These are phyloP conservation scores for Platerodrilus igneus DNA, from an alignment of 2,888 invertebrate genomes.

Conservation along the genomic window DNA sequence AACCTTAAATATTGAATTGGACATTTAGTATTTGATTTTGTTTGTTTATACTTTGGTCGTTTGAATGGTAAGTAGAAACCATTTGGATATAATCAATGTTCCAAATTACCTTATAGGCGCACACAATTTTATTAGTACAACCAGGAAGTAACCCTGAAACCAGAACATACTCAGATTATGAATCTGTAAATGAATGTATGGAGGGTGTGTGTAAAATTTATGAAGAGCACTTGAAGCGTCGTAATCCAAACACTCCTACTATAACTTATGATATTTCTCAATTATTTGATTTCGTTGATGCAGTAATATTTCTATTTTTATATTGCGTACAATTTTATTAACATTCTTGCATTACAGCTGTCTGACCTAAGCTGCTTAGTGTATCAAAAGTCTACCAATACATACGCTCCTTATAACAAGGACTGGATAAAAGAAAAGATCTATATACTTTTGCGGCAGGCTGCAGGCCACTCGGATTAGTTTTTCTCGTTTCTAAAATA, in stretches of 20 bases:
- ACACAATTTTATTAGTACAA: slow-evolving; percentile 94
- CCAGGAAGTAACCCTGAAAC: slow-evolving; percentile 92
- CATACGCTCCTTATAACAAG: slow-evolving; percentile 97
- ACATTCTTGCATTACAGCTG: slow-evolving; percentile 50
- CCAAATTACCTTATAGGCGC: slow-evolving; percentile 80
- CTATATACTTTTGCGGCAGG: slow-evolving; percentile 88
- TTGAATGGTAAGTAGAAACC: no score
- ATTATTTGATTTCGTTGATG: slow-evolving; percentile 96
- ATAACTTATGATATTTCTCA: slow-evolving; percentile 99
- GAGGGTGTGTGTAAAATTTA: slow-evolving; percentile 99
- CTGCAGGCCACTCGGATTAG: slow-evolving; percentile 60
- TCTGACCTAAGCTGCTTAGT: slow-evolving; percentile 94
- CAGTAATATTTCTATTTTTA: slow-evolving; percentile 48
- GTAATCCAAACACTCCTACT: slow-evolving; percentile 92
- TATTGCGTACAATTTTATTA: not conserved
- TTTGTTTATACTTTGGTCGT: no score
- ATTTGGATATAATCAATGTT: no score
- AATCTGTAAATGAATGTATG: slow-evolving; percentile 96
- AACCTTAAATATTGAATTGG: no score
- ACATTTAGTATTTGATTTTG: no score
- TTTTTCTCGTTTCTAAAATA: not conserved
- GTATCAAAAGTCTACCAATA: slow-evolving; percentile 91
- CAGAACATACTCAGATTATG: slow-evolving; percentile 96
- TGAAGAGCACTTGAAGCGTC: slow-evolving; percentile 93
- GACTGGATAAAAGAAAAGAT: slow-evolving; percentile 99